These are phyloP conservation scores for Galeruca laticollis DNA, from an alignment of 2,888 invertebrate species.

Conservation along the genomic window DNA sequence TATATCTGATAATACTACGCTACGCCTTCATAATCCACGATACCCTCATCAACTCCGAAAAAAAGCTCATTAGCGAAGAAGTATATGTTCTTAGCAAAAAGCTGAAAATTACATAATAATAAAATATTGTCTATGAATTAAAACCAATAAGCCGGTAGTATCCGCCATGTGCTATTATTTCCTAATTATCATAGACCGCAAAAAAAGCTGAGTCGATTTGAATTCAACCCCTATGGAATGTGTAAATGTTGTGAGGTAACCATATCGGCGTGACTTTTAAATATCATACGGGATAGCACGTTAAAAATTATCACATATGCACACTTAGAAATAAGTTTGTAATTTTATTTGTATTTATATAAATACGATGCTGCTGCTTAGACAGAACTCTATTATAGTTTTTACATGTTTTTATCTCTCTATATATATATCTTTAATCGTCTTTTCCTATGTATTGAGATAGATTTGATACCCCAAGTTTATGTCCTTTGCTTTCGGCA, in stretches of 20 bases:
- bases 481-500: too few species aligned
- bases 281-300: conserved; percentile 7
- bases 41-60: conserved; percentile 2
- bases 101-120: not conserved
- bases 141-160: not conserved
- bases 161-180: conserved; percentile 30
- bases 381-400: too few species aligned
- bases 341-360: too few species aligned
- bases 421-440: too few species aligned
- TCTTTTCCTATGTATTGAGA: too few species aligned
- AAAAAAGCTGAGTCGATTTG: conserved; percentile 27
- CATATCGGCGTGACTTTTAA: conserved; percentile 24
- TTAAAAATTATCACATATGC: not conserved
- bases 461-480: too few species aligned
- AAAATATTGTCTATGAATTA: not conserved
- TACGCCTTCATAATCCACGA: conserved; percentile 3
- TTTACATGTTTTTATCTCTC: too few species aligned
- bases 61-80: conserved; percentile 9
- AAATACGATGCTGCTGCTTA: too few species aligned
- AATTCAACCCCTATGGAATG: conserved; percentile 39
- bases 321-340: not conserved
- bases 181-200: conserved; percentile 33
- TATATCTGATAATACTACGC: not conserved
- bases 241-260: conserved; percentile 20
- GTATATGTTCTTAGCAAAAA: not conserved